Evolutionary conservation across 2,113 vertebrate species (phyloP).

Genomic region (Tenebrosternarchus preto): DNA sequence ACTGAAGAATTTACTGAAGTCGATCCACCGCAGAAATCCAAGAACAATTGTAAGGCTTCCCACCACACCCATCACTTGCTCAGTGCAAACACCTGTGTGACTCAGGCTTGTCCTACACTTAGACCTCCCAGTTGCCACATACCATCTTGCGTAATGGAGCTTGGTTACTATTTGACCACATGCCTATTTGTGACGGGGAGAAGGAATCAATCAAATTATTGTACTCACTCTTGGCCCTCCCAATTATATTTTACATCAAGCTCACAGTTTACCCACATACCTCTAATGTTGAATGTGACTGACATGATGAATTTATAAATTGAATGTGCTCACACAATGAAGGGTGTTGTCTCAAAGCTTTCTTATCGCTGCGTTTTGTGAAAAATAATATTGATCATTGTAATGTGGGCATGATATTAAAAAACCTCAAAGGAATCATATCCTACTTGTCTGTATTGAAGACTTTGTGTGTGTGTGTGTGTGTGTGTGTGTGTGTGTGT

Average conservation of each 20-base stretch:
- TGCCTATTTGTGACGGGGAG: not conserved
- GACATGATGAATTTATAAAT: not conserved
- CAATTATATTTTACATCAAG: not conserved
- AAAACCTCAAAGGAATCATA: too few species aligned
- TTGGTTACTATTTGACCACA: not conserved
- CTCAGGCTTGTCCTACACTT: not conserved
- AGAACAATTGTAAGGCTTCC: slow-evolving; percentile 63
- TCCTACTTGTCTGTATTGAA: too few species aligned
- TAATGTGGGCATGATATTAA: too few species aligned
- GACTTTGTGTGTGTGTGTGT: not conserved
- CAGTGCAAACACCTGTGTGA: not conserved
- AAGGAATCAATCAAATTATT: not conserved
- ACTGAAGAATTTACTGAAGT: slow-evolving; percentile 75
- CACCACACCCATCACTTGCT: slow-evolving; percentile 29
- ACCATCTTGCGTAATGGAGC: not conserved
- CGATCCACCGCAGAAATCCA: slow-evolving; percentile 85
- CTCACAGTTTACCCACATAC: not conserved
- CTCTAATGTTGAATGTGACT: slow-evolving; percentile 11
- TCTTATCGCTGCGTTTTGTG: not conserved
- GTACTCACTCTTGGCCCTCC: not conserved
- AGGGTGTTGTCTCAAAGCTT: not conserved
- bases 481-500: not conserved
- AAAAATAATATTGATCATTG: not conserved
- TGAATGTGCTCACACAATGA: not conserved
- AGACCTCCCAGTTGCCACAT: slow-evolving; percentile 5